Evolutionary conservation across 2,888 invertebrate species (phyloP).

Genomic region (Antheraea assamensis): DNA sequence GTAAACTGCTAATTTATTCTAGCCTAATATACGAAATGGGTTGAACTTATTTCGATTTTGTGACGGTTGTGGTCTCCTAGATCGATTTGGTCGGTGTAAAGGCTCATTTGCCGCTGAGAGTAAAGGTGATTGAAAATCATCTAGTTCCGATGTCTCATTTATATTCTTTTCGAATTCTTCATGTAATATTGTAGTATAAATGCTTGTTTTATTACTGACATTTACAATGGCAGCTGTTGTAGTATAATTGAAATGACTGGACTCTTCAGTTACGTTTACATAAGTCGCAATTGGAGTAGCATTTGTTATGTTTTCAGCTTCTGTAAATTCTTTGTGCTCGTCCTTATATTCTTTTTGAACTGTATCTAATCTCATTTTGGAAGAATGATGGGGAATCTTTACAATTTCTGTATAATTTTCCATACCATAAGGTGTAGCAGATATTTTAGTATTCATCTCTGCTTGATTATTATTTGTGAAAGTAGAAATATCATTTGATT

Average conservation of each 20-base stretch:
- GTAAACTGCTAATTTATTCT: slow-evolving; percentile 35
- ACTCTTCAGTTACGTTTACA: neutral
- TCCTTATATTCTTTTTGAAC: neutral
- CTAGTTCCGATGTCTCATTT: slow-evolving; percentile 52
- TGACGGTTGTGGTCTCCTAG: slow-evolving; percentile 63
- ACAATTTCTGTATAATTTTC: slow-evolving; percentile 24
- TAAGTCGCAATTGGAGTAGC: neutral
- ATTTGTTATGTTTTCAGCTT: neutral
- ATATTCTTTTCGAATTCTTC: slow-evolving; percentile 39
- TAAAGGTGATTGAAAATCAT: slow-evolving; percentile 72
- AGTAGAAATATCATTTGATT: slow-evolving; percentile 22
- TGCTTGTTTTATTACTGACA: slow-evolving; percentile 6
- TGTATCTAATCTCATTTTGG: neutral
- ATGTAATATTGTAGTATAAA: slow-evolving; percentile 19
- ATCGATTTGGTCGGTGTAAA: slow-evolving; percentile 64
- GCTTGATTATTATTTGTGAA: neutral
- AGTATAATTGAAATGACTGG: neutral
- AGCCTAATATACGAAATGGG: slow-evolving; percentile 77
- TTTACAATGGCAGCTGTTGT: slow-evolving; percentile 14
- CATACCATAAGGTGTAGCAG: slow-evolving; percentile 25
- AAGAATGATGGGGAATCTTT: slow-evolving; percentile 15
- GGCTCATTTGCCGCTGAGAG: slow-evolving; percentile 73
- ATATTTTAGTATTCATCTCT: slow-evolving; percentile 22
- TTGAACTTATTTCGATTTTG: slow-evolving; percentile 72
- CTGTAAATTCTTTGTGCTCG: neutral